phyloP scores from a whole-genome alignment of 2,888 invertebrate species.

The Omphaloscelis lunosa region DNA sequence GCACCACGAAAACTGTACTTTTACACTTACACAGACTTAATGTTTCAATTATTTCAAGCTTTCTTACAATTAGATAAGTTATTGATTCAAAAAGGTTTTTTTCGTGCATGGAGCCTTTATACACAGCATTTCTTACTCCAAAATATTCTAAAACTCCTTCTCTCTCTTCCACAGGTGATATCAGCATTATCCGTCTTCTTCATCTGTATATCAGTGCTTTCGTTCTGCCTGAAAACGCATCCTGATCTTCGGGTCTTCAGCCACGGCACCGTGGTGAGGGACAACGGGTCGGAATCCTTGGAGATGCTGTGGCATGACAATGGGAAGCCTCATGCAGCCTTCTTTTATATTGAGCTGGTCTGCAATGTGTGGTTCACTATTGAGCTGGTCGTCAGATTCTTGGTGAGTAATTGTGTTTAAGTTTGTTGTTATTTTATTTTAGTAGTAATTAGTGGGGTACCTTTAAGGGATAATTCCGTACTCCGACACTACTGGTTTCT shows the following conservation, averaged over 20 bases:
- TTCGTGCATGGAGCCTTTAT: no score
- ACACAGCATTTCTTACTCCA: not conserved
- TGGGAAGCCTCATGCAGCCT: conserved; percentile 93
- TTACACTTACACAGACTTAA: no score
- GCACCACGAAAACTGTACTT: no score
- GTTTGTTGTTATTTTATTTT: not conserved
- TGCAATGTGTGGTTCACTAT: conserved; percentile 99
- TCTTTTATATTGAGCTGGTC: conserved; percentile 97
- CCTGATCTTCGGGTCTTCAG: conserved; percentile 94
- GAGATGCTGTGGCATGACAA: conserved; percentile 87
- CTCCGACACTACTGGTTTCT: no score
- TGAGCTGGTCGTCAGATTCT: conserved; percentile 96
- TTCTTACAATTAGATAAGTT: no score
- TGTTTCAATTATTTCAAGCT: no score
- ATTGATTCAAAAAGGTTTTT: no score
- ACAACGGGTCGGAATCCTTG: conserved; percentile 64
- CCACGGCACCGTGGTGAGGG: conserved; percentile 65
- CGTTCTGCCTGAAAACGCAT: conserved; percentile 99
- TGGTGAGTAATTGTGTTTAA: conserved; percentile 92
- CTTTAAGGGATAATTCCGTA: no score
- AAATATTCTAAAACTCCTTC: not conserved
- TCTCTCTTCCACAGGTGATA: conserved; percentile 92
- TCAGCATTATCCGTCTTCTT: conserved; percentile 98
- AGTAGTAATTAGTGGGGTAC: not conserved
- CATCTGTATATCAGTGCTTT: conserved; percentile 98